phyloP scores from a whole-genome alignment of 92 coral and sea anemone genomes.

The Zoanthus sociatus region DNA sequence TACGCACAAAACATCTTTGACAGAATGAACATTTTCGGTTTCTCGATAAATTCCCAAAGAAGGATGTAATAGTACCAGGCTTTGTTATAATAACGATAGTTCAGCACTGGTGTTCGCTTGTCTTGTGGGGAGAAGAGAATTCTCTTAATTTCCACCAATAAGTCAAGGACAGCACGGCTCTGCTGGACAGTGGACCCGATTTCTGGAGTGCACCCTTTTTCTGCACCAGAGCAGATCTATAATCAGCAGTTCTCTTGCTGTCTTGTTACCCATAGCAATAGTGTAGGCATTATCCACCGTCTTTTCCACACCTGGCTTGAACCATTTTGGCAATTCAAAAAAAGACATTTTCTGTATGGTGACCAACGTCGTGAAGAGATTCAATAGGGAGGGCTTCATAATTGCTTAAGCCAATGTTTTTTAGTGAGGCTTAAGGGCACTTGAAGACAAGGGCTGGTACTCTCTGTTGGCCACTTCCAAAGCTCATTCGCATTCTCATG shows the following conservation, averaged over 20 bases:
- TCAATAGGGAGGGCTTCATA: not conserved
- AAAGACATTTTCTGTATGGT: not conserved
- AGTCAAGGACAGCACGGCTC: not conserved
- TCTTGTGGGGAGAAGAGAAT: not conserved
- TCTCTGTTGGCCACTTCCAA: too few species aligned
- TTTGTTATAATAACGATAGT: not conserved
- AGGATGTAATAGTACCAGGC: conserved; percentile 7
- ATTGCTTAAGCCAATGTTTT: not conserved
- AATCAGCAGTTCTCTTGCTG: conserved; percentile 6
- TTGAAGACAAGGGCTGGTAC: not conserved
- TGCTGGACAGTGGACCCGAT: not conserved
- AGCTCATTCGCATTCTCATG: too few species aligned
- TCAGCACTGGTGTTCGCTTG: not conserved
- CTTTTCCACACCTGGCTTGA: not conserved
- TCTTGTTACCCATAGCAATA: not conserved
- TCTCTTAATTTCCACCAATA: not conserved
- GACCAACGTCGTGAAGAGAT: not conserved
- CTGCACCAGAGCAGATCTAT: not conserved
- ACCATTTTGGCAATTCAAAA: not conserved
- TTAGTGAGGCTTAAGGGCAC: not conserved
- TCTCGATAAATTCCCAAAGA: not conserved
- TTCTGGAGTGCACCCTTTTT: not conserved
- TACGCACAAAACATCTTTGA: conserved; percentile 15
- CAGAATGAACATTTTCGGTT: not conserved
- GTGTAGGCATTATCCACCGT: not conserved